Conservation (phyloP, 1,140 invertebrate species). For the Phocides pigmalion region DNA sequence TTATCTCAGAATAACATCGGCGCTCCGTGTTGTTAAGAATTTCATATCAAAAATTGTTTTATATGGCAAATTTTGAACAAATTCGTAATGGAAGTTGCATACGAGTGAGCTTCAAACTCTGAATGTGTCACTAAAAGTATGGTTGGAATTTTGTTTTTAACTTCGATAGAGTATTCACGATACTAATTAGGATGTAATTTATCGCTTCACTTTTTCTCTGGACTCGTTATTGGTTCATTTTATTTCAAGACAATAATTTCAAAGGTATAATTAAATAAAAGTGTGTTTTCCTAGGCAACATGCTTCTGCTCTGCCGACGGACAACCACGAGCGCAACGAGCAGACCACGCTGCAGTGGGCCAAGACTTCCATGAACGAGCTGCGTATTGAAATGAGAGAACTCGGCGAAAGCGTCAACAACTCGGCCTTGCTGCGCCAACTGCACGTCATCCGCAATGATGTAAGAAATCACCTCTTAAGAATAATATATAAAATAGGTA, state of each 20-base stretch:
- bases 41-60: background rate
- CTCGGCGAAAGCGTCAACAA: conserved; percentile 60
- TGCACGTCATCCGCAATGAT: conserved; percentile 66
- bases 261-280: background rate
- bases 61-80: too few relatives aligned
- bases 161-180: too few relatives aligned
- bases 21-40: background rate
- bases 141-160: too few relatives aligned
- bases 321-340: conserved; percentile 62
- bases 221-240: too few relatives aligned
- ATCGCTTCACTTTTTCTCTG: too few relatives aligned
- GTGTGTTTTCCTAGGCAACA: conserved; percentile 41
- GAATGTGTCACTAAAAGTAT: too few relatives aligned
- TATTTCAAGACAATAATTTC: too few relatives aligned
- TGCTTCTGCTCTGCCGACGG: conserved; percentile 30
- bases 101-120: too few relatives aligned
- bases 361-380: conserved; percentile 64
- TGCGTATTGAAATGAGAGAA: conserved; percentile 64
- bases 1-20: background rate
- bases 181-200: too few relatives aligned
- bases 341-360: conserved; percentile 68
- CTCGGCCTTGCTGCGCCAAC: conserved; percentile 56
- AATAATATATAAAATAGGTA: too few relatives aligned
- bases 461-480: conserved; percentile 48
- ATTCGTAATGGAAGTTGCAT: too few relatives aligned